Base-by-base conservation (phyloP, 2,797 vertebrate species). In the Hephaestus fuliginosus region DNA sequence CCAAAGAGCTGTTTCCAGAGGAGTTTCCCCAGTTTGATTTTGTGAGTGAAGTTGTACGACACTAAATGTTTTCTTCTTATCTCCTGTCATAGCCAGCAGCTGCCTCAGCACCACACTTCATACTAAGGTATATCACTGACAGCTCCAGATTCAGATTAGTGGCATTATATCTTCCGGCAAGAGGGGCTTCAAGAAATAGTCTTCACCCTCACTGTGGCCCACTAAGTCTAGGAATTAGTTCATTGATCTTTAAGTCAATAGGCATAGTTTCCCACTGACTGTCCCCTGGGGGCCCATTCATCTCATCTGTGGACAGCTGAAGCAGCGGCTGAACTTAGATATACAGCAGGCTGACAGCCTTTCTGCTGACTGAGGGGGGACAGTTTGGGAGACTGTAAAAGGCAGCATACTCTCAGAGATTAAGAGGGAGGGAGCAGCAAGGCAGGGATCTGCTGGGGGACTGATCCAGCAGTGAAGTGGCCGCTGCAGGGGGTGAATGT, bases 331-430 rank as follows among this genome's bases (percentile, higher is more conserved):
- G 67, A 86, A 80, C 66, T 82, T n/a, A 41, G 70, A 85, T 87
- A 68, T 86, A 86, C 48, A 67, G 77, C 72, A 60, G 67, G 70
- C n/a, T 83, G 81, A 83, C 62, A 69, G 64, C 22, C 51, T 58
- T 81, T 84, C 64, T 88, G 88, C 84, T 87, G 86, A 91, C 80
- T 56, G 75, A 57, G 12, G 48, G 61, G 63, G 70, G 28, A 36
- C 39, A 41, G 62, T 76, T 76, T 86, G 79, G 56, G 78, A 70
- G 15, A 65, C 71, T 81, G 46, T 65, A 74, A n/a, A 49, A 76
- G 49, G n/a, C 49, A 60, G 73, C 79, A 70, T 28, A 74, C 71
- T 85, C 81, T 81, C 18, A 73, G 39, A 74, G 55, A 73, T 60
- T 13, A 78, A 48, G 30, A 60, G 43, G 52, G 39, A 18, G 43